Conservation (phyloP, 1,140 invertebrate genomes). For the Lutraria rhynchaena region DNA sequence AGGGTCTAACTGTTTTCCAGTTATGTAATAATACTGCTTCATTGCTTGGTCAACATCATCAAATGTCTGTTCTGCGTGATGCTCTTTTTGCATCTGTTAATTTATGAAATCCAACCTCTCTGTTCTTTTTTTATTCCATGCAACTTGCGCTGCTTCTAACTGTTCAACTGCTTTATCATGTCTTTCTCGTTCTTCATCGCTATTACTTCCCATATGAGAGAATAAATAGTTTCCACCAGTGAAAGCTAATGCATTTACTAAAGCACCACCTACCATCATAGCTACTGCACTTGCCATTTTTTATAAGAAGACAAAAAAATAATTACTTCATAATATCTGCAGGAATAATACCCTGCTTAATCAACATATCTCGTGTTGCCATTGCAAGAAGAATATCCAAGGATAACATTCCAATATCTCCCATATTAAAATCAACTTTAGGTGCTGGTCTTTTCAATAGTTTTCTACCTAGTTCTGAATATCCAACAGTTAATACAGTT, state of each 20-base stretch:
- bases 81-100: slow-evolving; percentile 39
- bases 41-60: slow-evolving; percentile 47
- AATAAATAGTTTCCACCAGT: slow-evolving; percentile 11
- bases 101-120: slow-evolving; percentile 50
- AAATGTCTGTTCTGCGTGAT: slow-evolving; percentile 35
- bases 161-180: slow-evolving; percentile 51
- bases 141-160: slow-evolving; percentile 50
- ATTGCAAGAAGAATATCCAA: neutral
- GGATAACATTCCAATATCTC: neutral
- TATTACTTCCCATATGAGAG: too few relatives aligned
- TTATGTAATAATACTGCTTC: slow-evolving; percentile 26
- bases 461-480: too few relatives aligned
- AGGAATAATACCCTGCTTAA: slow-evolving; percentile 11
- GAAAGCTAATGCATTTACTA: slow-evolving; percentile 21
- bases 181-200: slow-evolving; percentile 35
- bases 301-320: neutral
- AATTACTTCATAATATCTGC: slow-evolving; percentile 39
- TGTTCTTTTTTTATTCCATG: too few relatives aligned
- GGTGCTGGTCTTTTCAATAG: neutral
- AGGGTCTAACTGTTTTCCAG: neutral
- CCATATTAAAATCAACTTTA: slow-evolving; percentile 13
- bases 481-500: neutral
- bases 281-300: slow-evolving; percentile 38
- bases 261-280: slow-evolving; percentile 3
- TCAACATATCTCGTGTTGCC: slow-evolving; percentile 11